Percentiles rank a stretch among this genome's conserved stretches.
Evolutionary conservation across 2,113 vertebrate species (phyloP).

Genomic region (Turnix velox): DNA sequence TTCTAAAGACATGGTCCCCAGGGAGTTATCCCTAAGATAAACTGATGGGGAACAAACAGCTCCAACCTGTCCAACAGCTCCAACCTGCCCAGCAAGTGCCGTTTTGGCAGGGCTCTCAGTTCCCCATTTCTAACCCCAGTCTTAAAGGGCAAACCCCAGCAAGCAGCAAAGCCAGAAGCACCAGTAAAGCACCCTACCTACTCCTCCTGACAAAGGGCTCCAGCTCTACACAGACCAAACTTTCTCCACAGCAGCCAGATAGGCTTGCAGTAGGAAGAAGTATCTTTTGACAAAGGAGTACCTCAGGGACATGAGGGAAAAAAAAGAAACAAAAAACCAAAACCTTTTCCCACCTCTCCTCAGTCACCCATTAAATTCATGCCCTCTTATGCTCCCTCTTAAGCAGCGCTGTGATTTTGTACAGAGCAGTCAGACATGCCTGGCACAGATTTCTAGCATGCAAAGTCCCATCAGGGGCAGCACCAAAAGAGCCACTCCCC

Average conservation of each 20-base stretch:
- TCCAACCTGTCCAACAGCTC: not conserved
- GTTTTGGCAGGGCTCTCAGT: not conserved
- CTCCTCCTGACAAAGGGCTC: not conserved
- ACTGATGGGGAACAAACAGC: not conserved
- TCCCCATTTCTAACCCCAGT: not conserved
- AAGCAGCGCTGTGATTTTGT: rapidly evolving
- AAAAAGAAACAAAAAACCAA: too few relatives aligned
- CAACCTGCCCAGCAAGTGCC: not conserved
- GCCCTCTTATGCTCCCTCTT: not conserved
- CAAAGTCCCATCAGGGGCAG: not conserved
- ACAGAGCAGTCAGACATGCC: rapidly evolving
- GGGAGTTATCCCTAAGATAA: not conserved
- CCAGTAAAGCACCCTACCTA: not conserved
- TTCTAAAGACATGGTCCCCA: not conserved
- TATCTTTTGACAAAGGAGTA: rapidly evolving
- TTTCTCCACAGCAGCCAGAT: not conserved
- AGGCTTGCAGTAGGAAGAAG: rapidly evolving
- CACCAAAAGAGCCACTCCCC: rapidly evolving
- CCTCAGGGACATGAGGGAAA: rapidly evolving
- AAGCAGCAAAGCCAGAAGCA: not conserved
- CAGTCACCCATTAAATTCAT: not conserved
- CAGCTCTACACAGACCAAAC: not conserved
- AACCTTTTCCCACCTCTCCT: not conserved
- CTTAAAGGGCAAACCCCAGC: slow-evolving; percentile 2
- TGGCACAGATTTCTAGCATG: not conserved